Evolutionary conservation across 2,888 invertebrate genomes (phyloP).

Genomic region (Pyrochroa serraticornis): DNA sequence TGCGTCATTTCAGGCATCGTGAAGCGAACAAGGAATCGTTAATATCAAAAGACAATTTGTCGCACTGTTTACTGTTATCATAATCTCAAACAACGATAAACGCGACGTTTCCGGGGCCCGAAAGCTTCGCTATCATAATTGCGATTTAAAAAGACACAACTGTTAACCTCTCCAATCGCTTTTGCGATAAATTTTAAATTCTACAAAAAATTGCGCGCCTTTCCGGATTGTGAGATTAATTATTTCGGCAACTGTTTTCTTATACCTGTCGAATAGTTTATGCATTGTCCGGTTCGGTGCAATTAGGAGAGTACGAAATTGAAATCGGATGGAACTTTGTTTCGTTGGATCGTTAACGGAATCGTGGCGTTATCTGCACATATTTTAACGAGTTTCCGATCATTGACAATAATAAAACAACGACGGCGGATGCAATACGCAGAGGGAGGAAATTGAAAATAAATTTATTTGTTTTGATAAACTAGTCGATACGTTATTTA

Average conservation of each 20-base stretch:
- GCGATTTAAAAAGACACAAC: neutral
- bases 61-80: neutral
- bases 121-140: neutral
- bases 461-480: slow-evolving; percentile 9
- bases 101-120: no score
- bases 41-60: slow-evolving; percentile 1
- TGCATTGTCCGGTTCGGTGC: no score
- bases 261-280: no score
- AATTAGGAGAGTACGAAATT: neutral
- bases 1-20: no score
- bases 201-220: neutral
- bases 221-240: no score
- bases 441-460: slow-evolving; percentile 9
- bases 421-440: neutral
- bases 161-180: neutral
- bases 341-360: neutral
- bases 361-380: neutral
- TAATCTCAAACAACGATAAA: neutral
- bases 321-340: neutral
- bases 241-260: no score
- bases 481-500: neutral
- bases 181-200: neutral
- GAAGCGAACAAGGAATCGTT: neutral
- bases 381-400: slow-evolving; percentile 4
- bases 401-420: neutral